Conservation (phyloP, 1,140 invertebrate genomes). For the Microplitis demolitor region DNA sequence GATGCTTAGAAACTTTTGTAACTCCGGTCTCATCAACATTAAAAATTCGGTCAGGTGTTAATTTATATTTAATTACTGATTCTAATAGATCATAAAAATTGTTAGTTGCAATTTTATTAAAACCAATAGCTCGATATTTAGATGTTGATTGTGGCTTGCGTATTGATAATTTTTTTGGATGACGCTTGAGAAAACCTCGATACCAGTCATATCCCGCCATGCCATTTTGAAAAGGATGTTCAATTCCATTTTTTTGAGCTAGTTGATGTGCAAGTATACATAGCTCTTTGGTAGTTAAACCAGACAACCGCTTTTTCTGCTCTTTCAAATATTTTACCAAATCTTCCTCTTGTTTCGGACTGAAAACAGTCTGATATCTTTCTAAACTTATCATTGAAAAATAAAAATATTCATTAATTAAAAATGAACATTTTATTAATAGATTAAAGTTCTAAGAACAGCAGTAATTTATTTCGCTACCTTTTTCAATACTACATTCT, state of each 20-base stretch:
- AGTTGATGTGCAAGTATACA: constrained; percentile 37
- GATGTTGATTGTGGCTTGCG: constrained; percentile 6
- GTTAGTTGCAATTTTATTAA: constrained; percentile 20
- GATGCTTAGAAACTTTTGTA: constrained; percentile 30
- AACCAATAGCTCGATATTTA: constrained; percentile 14
- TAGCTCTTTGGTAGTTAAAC: constrained; percentile 34
- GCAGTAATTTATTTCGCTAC: no score
- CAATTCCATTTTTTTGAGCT: constrained; percentile 37
- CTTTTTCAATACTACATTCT: no score
- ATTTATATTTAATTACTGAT: background rate
- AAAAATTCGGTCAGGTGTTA: constrained; percentile 27
- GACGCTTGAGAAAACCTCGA: constrained; percentile 29
- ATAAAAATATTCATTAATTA: no score
- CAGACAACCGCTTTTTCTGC: constrained; percentile 35
- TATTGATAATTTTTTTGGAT: constrained; percentile 10
- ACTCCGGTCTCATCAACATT: constrained; percentile 47
- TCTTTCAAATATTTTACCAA: constrained; percentile 33
- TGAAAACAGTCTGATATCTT: background rate
- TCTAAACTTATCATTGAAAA: background rate
- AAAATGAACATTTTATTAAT: no score
- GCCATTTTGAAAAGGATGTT: constrained; percentile 31
- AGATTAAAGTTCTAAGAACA: no score
- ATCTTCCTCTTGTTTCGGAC: constrained; percentile 22
- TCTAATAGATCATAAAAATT: constrained; percentile 19
- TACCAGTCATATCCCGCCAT: constrained; percentile 38